Evolutionary conservation across 2,113 vertebrate genomes (phyloP).

Genomic region (Eidolon helvum): DNA sequence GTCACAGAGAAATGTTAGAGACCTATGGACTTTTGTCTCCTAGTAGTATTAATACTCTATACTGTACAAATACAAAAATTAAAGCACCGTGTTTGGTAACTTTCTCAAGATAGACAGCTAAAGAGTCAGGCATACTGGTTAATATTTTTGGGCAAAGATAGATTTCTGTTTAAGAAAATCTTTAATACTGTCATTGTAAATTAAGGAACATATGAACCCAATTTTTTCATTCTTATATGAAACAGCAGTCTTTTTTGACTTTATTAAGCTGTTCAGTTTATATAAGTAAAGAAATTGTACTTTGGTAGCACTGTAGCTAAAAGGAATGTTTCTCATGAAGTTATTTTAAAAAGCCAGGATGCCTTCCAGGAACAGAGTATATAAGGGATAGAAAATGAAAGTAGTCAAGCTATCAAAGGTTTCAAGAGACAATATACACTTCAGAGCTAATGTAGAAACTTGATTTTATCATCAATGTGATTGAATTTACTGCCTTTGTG

Average conservation of each 20-base stretch:
- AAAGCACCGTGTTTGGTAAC: neutral
- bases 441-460: conserved; percentile 29
- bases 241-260: neutral
- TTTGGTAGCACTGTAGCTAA: neutral
- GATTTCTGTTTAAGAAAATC: neutral
- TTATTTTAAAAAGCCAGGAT: conserved; percentile 41
- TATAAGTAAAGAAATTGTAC: neutral
- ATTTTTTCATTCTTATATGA: neutral
- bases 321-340: conserved; percentile 20
- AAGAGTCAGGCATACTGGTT: neutral
- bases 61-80: conserved; percentile 11
- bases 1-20: neutral
- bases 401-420: conserved; percentile 25
- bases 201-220: neutral
- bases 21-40: neutral
- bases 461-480: conserved; percentile 35
- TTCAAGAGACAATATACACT: neutral
- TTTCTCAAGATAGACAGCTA: neutral
- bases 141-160: conserved; percentile 32
- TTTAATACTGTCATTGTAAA: neutral
- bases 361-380: conserved; percentile 45
- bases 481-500: neutral
- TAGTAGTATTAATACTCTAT: neutral
- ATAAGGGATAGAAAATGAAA: conserved; percentile 28
- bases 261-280: conserved; percentile 3